These are phyloP conservation scores for Sylvilagus floridanus DNA, from an alignment of 2,797 vertebrate species.

Conservation along the genomic window DNA sequence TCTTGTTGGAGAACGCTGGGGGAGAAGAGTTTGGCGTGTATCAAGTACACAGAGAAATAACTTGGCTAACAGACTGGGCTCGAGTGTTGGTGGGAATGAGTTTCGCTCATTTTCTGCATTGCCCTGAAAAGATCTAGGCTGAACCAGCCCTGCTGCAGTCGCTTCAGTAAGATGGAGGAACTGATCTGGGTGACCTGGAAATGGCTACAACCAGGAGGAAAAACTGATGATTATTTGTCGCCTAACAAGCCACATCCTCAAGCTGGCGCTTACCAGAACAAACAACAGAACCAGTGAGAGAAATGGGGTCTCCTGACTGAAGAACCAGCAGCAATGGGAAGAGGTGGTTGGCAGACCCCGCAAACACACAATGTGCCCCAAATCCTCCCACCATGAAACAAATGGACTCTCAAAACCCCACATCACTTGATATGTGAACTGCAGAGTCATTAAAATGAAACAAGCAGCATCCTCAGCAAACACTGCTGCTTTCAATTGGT, in stretches of 20 bases:
- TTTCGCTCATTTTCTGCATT: not conserved
- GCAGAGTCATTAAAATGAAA: not conserved
- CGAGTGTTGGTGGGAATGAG: not conserved
- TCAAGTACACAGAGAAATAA: not conserved
- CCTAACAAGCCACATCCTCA: not conserved
- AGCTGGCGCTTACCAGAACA: not conserved
- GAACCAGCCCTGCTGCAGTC: not conserved
- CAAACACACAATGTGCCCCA: not conserved
- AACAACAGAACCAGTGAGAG: not conserved
- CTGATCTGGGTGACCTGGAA: not conserved
- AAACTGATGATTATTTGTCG: not conserved
- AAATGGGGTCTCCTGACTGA: not conserved
- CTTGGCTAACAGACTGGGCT: not conserved
- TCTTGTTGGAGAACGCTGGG: accelerated
- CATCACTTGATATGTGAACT: not conserved
- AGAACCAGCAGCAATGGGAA: not conserved
- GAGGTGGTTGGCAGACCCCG: not conserved
- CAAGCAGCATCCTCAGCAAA: not conserved
- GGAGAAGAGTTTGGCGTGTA: not conserved
- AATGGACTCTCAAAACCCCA: not conserved
- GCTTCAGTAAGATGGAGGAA: not conserved
- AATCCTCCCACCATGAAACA: not conserved
- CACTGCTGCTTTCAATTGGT: not conserved
- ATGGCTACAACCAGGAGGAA: not conserved
- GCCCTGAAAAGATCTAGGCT: not conserved